A percentile compares a stretch with the other conserved stretches of the same genome.
phyloP scores from a whole-genome alignment of 2,888 invertebrate genomes.

The Tachina fera region DNA sequence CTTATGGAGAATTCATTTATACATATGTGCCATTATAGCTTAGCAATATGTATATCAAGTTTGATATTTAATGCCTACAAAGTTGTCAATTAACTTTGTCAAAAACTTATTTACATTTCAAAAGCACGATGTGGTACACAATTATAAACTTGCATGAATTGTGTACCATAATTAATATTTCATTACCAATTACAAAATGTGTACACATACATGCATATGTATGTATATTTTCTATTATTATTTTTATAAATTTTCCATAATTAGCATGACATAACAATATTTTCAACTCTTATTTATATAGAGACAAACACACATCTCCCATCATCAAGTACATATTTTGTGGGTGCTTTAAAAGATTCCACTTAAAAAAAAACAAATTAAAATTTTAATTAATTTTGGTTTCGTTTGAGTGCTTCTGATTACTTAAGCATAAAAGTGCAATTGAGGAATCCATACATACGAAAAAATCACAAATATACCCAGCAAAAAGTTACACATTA shows the following conservation, averaged over 20 bases:
- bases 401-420: conserved; percentile 61
- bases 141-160: background rate
- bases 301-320: conserved; percentile 13
- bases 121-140: too few species aligned
- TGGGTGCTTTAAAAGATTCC: conserved; percentile 45
- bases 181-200: background rate
- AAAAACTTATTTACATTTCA: too few species aligned
- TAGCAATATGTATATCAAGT: too few species aligned
- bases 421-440: conserved; percentile 68
- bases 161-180: background rate
- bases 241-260: background rate
- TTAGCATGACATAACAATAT: conserved; percentile 12
- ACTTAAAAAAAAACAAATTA: conserved; percentile 50
- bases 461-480: too few species aligned
- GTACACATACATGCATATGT: too few species aligned
- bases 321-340: conserved; percentile 8
- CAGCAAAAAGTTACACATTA: too few species aligned
- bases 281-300: background rate
- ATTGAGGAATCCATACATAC: conserved; percentile 48
- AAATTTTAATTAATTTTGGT: conserved; percentile 51
- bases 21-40: too few species aligned
- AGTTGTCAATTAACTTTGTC: too few species aligned
- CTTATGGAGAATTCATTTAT: too few species aligned
- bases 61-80: too few species aligned
- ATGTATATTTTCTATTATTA: too few species aligned